These are phyloP conservation scores for Condylura cristata DNA, from an alignment of 2,113 vertebrate genomes.

Conservation along the genomic window DNA sequence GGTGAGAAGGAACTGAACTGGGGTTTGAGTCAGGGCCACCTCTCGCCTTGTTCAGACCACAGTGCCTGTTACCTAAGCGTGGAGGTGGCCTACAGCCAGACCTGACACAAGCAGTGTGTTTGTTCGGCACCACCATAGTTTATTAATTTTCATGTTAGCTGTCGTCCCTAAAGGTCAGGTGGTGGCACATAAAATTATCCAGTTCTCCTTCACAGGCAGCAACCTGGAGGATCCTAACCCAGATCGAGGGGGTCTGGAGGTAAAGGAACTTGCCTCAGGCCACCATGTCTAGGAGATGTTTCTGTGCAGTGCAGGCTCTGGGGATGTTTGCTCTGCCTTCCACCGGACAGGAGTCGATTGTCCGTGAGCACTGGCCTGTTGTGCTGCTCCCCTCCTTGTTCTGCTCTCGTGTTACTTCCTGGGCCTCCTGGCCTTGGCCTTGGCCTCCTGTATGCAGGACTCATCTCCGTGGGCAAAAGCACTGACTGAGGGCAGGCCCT, in stretches of 20 bases:
- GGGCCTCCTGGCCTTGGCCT: neutral
- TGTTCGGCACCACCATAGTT: neutral
- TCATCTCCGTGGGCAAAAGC: neutral
- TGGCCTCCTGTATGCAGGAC: neutral
- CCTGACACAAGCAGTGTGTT: fast-evolving
- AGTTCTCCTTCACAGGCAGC: neutral
- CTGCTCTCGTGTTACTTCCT: neutral
- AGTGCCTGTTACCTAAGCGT: neutral
- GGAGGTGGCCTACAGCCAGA: neutral
- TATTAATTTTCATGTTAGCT: neutral
- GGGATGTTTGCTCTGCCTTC: neutral
- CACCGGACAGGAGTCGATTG: neutral
- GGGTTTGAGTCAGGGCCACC: neutral
- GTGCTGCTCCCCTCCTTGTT: neutral
- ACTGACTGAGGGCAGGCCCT: neutral
- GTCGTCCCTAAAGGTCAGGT: neutral
- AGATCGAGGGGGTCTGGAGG: neutral
- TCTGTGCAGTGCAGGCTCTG: neutral
- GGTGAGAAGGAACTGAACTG: neutral
- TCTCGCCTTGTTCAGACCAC: neutral
- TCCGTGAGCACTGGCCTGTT: neutral
- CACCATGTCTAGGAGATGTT: neutral
- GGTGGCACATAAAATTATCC: neutral
- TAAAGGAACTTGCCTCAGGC: neutral
- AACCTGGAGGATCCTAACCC: neutral